Evolutionary conservation across 2,888 invertebrate genomes (phyloP).

Genomic region (Diarsia dahlii): DNA sequence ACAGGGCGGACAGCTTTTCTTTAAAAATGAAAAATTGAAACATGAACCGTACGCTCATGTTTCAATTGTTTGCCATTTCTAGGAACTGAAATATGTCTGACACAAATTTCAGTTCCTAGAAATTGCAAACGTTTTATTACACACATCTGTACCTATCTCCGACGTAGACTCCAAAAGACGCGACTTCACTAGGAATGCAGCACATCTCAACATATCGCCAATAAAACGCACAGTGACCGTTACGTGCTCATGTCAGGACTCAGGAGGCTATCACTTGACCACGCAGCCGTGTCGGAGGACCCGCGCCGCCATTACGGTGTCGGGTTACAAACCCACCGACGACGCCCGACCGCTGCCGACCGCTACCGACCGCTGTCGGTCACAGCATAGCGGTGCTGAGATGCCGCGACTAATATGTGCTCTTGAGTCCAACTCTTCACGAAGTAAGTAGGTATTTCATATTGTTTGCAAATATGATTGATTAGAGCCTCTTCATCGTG

Average conservation of each 20-base stretch:
- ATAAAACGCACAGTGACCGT: slow-evolving; percentile 20
- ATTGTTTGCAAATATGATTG: neutral
- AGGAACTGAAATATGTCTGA: too few relatives aligned
- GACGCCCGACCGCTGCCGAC: neutral
- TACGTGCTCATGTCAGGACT: slow-evolving; percentile 31
- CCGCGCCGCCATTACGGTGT: slow-evolving; percentile 59
- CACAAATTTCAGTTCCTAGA: neutral
- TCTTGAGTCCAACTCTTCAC: slow-evolving; percentile 6
- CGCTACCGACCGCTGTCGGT: slow-evolving; percentile 8
- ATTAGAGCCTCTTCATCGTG: neutral
- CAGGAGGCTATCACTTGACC: slow-evolving; percentile 31
- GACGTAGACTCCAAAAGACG: neutral
- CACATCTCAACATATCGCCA: neutral
- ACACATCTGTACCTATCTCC: neutral
- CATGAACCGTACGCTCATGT: too few relatives aligned
- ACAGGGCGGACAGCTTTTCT: neutral
- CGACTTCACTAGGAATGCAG: slow-evolving; percentile 15
- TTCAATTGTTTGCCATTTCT: too few relatives aligned
- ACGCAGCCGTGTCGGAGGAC: slow-evolving; percentile 42
- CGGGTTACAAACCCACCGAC: slow-evolving; percentile 49
- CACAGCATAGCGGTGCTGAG: slow-evolving; percentile 20
- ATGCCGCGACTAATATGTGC: slow-evolving; percentile 18
- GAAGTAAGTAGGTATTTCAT: neutral
- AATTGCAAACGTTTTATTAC: neutral
- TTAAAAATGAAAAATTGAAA: neutral